Base-by-base conservation (phyloP, 2,113 vertebrate species). In the Circaetus gallicus region DNA sequence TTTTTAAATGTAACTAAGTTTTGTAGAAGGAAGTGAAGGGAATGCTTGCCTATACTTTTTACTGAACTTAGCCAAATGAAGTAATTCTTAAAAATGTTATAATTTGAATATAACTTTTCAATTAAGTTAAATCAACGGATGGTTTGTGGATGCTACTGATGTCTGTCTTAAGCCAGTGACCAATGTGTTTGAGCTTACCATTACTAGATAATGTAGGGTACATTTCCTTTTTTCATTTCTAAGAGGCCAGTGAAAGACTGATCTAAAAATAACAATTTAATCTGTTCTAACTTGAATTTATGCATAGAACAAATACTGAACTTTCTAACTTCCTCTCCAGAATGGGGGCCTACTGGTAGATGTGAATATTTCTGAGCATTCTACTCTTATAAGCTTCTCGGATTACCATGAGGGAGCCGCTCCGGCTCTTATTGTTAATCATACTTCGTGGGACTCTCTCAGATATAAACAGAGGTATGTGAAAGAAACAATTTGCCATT, bases 391-490 rank as follows among this genome's bases (percentile, higher is more conserved):
- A 92, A 99, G 96, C 72, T 99, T 99, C 96, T 98, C 95, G 0
- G 98, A 99, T 95, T 99, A 99, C 86, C 99, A 99, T 2, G 98
- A 99, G 61, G 99, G 99, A 52, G 98, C 99, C 26, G 99, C 99
- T 55, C 99, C 99, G 9, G 99, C 98, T 13, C 97, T 99, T 43
- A 97, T 99, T 89, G 97, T 99, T 53, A 99, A 99, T 96, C 99
- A 99, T 67, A 99, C 99, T 1, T 97, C 98, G 1, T 98, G 98
- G 97, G 97, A 97, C 9, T 85, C 90, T 26, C 96, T 99, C 78
- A 97, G 91, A 38, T 99, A 99, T 13, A 98, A 94, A 58, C 99
- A 99, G 90, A 99, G 98, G 99, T 99, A 97, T 32, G 93, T 34
- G 34, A 59, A 65, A 63, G 47, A 70, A 90, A 25, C 12, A 4